These are phyloP conservation scores for Ganaspis sp. DNA, from an alignment of 1,140 invertebrate genomes.

Conservation along the genomic window DNA sequence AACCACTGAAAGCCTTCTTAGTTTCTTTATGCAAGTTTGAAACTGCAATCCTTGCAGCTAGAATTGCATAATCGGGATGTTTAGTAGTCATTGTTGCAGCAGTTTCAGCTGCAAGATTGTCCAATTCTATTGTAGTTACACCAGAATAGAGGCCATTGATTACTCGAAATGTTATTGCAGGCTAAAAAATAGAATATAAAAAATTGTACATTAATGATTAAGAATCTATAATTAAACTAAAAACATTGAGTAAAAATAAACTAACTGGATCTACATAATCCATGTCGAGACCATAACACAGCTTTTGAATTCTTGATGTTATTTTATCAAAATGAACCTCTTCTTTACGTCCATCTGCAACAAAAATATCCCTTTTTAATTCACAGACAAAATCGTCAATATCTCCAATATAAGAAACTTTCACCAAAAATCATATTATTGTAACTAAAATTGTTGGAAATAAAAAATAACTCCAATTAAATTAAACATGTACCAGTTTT, in stretches of 20 bases:
- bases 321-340: constrained; percentile 98
- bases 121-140: constrained; percentile 96
- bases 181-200: constrained; percentile 73
- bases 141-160: constrained; percentile 96
- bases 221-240: not conserved
- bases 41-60: constrained; percentile 96
- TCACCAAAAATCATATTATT: too few species aligned
- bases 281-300: constrained; percentile 97
- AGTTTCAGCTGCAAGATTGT: constrained; percentile 98
- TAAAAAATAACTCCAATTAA: too few species aligned
- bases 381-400: not conserved
- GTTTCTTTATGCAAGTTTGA: constrained; percentile 99
- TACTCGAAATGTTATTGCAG: constrained; percentile 90
- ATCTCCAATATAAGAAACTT: too few species aligned
- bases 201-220: not conserved
- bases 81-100: constrained; percentile 96
- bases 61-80: constrained; percentile 97
- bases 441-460: too few species aligned
- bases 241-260: constrained; percentile 54
- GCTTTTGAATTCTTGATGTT: constrained; percentile 94
- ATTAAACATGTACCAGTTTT: too few species aligned
- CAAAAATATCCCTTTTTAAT: constrained; percentile 34
- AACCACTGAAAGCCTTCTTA: constrained; percentile 92
- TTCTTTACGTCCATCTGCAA: constrained; percentile 91
- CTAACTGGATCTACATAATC: constrained; percentile 97